phyloP scores from a whole-genome alignment of 2,888 invertebrate genomes.

The Chymomyza procnemis region DNA sequence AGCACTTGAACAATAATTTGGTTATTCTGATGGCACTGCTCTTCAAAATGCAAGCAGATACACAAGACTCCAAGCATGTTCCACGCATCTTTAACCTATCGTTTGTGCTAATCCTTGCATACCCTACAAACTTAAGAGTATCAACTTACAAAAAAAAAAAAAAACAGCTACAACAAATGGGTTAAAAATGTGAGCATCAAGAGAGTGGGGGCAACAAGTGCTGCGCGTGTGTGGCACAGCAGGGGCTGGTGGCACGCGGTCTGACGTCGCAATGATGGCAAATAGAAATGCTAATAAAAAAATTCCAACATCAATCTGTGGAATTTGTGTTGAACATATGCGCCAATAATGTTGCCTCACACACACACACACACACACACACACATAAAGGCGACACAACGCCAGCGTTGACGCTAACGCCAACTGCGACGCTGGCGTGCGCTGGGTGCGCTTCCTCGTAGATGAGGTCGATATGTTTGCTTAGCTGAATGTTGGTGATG shows the following conservation, averaged over 20 bases:
- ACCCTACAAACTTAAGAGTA: neutral
- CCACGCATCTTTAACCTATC: too few species aligned
- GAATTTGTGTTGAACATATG: conserved; percentile 71
- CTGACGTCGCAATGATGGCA: conserved; percentile 29
- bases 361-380: conserved; percentile 10
- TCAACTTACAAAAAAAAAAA: too few species aligned
- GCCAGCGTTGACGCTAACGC: neutral
- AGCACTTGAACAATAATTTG: too few species aligned
- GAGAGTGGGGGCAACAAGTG: neutral
- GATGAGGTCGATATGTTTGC: conserved; percentile 74
- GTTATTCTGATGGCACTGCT: too few species aligned
- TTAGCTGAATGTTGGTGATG: conserved; percentile 73
- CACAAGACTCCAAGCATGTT: too few species aligned
- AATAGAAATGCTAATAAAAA: conserved; percentile 74
- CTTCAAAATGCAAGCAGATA: too few species aligned
- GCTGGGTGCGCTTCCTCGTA: conserved; percentile 34
- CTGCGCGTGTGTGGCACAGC: neutral
- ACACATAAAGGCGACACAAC: conserved; percentile 6
- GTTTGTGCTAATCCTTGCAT: too few species aligned
- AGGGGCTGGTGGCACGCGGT: neutral
- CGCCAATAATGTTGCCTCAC: conserved; percentile 62
- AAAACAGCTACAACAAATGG: conserved; percentile 6
- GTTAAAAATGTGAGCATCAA: neutral
- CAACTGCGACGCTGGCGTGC: neutral
- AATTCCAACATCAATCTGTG: conserved; percentile 74